A percentile compares a stretch with the other conserved stretches of the same genome.
These are phyloP conservation scores for Hippopotamyrus pictus DNA, from an alignment of 2,797 vertebrate genomes.

Conservation along the genomic window DNA sequence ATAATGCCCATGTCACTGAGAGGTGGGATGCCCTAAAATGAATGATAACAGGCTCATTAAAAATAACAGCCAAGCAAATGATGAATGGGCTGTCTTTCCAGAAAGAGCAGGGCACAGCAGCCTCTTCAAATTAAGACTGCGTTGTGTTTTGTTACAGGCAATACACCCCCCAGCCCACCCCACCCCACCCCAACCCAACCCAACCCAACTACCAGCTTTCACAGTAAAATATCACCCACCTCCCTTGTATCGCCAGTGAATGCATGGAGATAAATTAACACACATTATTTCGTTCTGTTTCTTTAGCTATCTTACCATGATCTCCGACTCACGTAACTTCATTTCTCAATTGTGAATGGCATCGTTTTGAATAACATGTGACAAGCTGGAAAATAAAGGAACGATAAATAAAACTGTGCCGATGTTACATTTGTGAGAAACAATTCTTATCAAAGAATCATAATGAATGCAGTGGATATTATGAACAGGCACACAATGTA, in stretches of 20 bases:
- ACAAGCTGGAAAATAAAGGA: slow-evolving; percentile 22
- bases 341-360: slow-evolving; percentile 43
- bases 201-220: slow-evolving; percentile 23
- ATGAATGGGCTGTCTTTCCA: slow-evolving; percentile 63
- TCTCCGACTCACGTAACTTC: slow-evolving; percentile 36
- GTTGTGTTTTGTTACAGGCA: slow-evolving; percentile 53
- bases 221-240: slow-evolving; percentile 45
- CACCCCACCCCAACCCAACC: slow-evolving; percentile 34
- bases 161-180: slow-evolving; percentile 42
- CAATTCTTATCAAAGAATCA: slow-evolving; percentile 28
- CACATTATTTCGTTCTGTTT: slow-evolving; percentile 36
- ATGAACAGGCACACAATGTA: slow-evolving; percentile 7
- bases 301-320: slow-evolving; percentile 35
- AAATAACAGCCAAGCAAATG: slow-evolving; percentile 71
- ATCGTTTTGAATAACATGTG: slow-evolving; percentile 34
- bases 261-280: slow-evolving; percentile 31
- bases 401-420: slow-evolving; percentile 7
- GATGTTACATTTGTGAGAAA: slow-evolving; percentile 32
- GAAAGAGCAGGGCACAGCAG: slow-evolving; percentile 63
- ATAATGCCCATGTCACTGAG: slow-evolving; percentile 74
- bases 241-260: slow-evolving; percentile 39
- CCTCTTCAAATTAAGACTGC: slow-evolving; percentile 65
- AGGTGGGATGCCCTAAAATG: slow-evolving; percentile 79
- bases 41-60: slow-evolving; percentile 82
- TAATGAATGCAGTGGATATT: slow-evolving; percentile 22